phyloP scores from a whole-genome alignment of 2,888 invertebrate genomes.

The Serripes groenlandicus region DNA sequence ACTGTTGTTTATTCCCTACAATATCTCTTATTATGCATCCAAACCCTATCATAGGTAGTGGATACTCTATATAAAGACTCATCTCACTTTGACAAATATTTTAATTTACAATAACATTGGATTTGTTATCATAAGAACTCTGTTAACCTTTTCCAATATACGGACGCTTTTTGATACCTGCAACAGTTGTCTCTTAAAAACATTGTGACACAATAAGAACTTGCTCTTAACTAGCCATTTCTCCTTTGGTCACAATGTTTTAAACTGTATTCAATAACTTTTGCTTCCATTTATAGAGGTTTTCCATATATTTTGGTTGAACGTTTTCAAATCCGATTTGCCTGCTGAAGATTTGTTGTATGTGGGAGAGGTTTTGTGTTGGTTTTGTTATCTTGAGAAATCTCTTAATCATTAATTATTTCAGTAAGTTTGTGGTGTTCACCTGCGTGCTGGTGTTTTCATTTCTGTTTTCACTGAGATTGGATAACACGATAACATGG shows the following conservation, averaged over 20 bases:
- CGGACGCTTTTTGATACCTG: background rate
- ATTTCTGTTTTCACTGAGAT: constrained; percentile 94
- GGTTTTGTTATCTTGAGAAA: background rate
- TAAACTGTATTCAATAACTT: too few species aligned
- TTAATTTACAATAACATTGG: too few species aligned
- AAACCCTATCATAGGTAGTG: background rate
- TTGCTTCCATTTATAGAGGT: too few species aligned
- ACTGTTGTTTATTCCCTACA: too few species aligned
- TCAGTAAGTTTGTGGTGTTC: constrained; percentile 98
- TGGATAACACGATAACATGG: constrained; percentile 95
- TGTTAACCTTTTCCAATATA: background rate
- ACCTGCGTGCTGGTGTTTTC: constrained; percentile 96
- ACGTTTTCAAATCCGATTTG: too few species aligned
- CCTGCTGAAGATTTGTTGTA: too few species aligned
- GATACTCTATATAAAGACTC: background rate
- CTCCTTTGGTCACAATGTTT: background rate
- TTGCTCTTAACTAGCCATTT: background rate
- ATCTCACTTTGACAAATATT: too few species aligned
- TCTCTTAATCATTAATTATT: constrained; percentile 81
- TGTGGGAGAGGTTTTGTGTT: background rate
- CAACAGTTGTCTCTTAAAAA: background rate
- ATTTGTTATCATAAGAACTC: background rate
- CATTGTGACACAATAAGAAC: background rate
- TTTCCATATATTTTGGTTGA: too few species aligned
- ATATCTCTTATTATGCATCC: too few species aligned